Base-by-base conservation (phyloP, 1,140 invertebrate genomes). In the Eumeta japonica region DNA sequence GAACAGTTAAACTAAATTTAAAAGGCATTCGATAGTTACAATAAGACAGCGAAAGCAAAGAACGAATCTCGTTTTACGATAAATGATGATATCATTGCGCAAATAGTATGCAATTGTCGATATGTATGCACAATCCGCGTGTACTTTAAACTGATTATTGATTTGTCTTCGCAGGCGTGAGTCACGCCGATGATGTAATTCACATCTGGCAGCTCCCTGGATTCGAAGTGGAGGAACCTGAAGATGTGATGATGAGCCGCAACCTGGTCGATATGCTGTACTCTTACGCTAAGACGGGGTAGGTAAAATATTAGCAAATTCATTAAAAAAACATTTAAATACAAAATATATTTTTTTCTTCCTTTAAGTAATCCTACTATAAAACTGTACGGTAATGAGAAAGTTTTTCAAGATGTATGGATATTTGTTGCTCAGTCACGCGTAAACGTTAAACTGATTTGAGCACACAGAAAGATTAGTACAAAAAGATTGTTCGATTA, bases 131-230 rank as follows among this genome's bases (percentile, higher is more conserved):
- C n/a, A n/a, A n/a, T n/a, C n/a, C n/a, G n/a, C 16, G 29, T 38
- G 18, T 13, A 28, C n/a, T 41, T 40, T 12, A 33, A 16, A 19
- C 14, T 19, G 3, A 11, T 2, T 28, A 24, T 17, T 24, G 35
- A 17, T 11, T 45, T 40, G 15, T 24, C 30, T 35, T 41, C 53
- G 10, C 47, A 83, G 82, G 82, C 44, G 80, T 83, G 1, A 70
- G 71, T 39, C 83, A 85, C 47, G 81, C 61, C 3, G 83, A 85
- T 46, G 83, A 85, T 46, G 45, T 65, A 1, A 15, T 66, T 13
- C 37, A 50, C 11, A 19, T 70, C 2, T 59, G 58, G 41, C 55
- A 55, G 10, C 57, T 43, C 37, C 36, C 37, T 2, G 33, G 3
- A 1, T 3, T 44, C 13, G 30, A 31, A 2, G 28, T 35, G 2